Conservation (phyloP, 2,888 invertebrate species). For the Drosophila greeni region DNA sequence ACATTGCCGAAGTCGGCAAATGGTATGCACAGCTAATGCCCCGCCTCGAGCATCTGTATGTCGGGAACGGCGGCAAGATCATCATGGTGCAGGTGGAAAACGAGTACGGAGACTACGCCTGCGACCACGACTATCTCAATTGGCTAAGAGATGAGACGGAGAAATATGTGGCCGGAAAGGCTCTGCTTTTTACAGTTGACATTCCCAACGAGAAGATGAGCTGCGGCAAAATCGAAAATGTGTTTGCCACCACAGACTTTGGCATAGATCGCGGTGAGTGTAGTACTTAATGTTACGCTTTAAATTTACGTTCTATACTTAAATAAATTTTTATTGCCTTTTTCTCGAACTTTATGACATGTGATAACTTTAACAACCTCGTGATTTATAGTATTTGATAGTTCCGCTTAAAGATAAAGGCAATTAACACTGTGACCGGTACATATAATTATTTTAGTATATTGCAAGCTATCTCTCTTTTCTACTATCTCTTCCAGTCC, state of each 20-base stretch:
- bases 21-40: slow-evolving; percentile 81
- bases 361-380: neutral
- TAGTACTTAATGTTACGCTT: neutral
- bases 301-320: neutral
- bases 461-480: neutral
- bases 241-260: slow-evolving; percentile 89
- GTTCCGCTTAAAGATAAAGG: neutral
- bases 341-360: neutral
- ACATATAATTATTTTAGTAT: neutral
- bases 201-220: slow-evolving; percentile 80
- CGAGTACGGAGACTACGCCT: slow-evolving; percentile 92
- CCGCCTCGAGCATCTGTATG: slow-evolving; percentile 79
- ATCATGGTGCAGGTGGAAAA: slow-evolving; percentile 93
- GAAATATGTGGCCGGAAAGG: slow-evolving; percentile 76
- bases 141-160: slow-evolving; percentile 84
- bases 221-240: slow-evolving; percentile 85
- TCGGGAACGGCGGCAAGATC: slow-evolving; percentile 89
- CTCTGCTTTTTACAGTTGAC: slow-evolving; percentile 90
- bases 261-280: slow-evolving; percentile 80
- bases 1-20: slow-evolving; percentile 79
- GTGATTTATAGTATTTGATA: neutral
- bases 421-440: neutral
- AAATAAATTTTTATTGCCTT: neutral
- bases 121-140: slow-evolving; percentile 84
- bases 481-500: slow-evolving; percentile 48